A percentile compares a stretch with the other conserved stretches of the same genome.
Conservation (phyloP, 2,797 vertebrate genomes). For the Argentina silus region DNA sequence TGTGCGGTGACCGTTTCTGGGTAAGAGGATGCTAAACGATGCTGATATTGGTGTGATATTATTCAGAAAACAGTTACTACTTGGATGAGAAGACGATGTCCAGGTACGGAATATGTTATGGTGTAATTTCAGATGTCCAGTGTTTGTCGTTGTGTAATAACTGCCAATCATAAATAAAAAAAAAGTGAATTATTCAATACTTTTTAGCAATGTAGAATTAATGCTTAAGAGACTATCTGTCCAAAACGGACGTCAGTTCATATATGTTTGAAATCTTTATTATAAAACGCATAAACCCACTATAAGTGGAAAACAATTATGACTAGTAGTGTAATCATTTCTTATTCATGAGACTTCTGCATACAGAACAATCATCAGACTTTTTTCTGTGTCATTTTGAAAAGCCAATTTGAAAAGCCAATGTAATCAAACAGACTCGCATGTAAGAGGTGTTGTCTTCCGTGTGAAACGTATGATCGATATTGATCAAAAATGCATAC, state of each 20-base stretch:
- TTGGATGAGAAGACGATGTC: constrained; percentile 10
- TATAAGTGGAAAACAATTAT: neutral
- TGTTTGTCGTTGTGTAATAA: neutral
- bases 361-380: neutral
- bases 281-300: neutral
- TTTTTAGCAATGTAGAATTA: neutral
- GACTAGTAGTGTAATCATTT: neutral
- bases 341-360: neutral
- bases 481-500: neutral
- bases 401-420: too few relatives aligned
- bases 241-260: neutral
- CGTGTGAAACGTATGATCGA: neutral
- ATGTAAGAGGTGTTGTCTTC: neutral
- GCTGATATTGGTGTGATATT: neutral
- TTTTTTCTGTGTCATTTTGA: neutral
- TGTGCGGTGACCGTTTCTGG: neutral
- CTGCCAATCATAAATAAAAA: neutral
- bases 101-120: neutral
- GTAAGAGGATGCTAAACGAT: neutral
- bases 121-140: neutral
- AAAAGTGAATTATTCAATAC: neutral
- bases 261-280: neutral
- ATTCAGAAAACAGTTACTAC: neutral
- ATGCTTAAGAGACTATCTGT: neutral
- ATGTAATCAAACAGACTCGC: neutral